Percentiles rank a stretch among this genome's conserved stretches.
phyloP scores from a whole-genome alignment of 2,888 invertebrate genomes.

The Saturnia japonica region DNA sequence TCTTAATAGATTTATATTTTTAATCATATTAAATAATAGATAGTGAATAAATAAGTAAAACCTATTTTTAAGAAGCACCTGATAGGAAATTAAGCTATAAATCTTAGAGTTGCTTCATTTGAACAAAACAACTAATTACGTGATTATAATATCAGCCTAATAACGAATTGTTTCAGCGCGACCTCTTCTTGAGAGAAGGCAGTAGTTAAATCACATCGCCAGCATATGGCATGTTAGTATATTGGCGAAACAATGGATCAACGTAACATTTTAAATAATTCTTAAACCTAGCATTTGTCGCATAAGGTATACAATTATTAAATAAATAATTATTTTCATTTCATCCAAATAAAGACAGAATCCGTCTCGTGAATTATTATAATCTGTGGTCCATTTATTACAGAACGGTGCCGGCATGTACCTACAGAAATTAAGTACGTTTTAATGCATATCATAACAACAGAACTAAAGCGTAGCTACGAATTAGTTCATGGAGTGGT shows the following conservation, averaged over 20 bases:
- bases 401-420: conserved; percentile 42
- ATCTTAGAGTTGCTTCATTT: too few species aligned
- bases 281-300: neutral
- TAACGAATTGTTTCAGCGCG: too few species aligned
- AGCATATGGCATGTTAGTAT: too few species aligned
- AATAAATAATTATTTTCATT: conserved; percentile 38
- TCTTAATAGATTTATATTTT: too few species aligned
- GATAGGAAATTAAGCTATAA: too few species aligned
- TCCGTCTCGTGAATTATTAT: conserved; percentile 40
- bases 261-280: neutral
- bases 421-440: conserved; percentile 57
- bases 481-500: conserved; percentile 72
- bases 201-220: neutral
- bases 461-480: conserved; percentile 51
- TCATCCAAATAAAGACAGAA: conserved; percentile 18
- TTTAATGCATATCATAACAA: conserved; percentile 58
- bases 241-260: neutral
- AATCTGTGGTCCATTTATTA: conserved; percentile 42
- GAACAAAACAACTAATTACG: too few species aligned
- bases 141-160: too few species aligned
- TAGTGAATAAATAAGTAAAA: too few species aligned
- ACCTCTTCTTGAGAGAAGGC: neutral
- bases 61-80: too few species aligned
- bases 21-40: too few species aligned
- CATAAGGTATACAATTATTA: conserved; percentile 40